Percentiles rank a stretch among this genome's conserved stretches.
Evolutionary conservation across 1,140 invertebrate genomes (phyloP).

Genomic region (Drusus annulatus): DNA sequence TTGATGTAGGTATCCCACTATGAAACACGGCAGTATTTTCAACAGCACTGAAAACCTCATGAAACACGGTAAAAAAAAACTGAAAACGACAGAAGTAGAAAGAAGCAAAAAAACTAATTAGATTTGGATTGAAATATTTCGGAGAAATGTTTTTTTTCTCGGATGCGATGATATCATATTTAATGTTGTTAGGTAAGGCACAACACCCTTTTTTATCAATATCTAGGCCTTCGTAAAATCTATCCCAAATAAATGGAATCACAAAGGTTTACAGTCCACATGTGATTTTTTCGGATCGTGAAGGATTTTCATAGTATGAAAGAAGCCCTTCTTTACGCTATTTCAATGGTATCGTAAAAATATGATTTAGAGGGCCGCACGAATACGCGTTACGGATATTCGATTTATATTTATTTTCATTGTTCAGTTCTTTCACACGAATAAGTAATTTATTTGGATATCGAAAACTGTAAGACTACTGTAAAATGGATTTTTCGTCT

Average conservation of each 20-base stretch:
- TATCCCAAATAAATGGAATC: constrained; percentile 22
- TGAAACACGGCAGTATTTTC: neutral
- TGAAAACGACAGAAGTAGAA: neutral
- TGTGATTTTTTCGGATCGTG: neutral
- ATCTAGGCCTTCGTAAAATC: constrained; percentile 1
- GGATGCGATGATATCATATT: neutral
- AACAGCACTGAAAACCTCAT: neutral
- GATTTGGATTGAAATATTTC: neutral
- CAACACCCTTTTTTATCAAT: constrained; percentile 29
- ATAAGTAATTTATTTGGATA: too few species aligned
- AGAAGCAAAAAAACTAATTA: neutral
- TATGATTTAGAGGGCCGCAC: constrained; percentile 14
- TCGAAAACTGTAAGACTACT: too few species aligned
- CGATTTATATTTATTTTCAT: constrained; percentile 11
- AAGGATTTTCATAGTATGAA: constrained; percentile 21
- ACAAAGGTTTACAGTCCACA: neutral
- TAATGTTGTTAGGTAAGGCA: neutral
- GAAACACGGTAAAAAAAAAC: neutral
- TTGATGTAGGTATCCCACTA: too few species aligned
- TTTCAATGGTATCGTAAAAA: constrained; percentile 33
- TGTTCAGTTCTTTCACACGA: neutral
- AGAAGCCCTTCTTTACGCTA: constrained; percentile 7
- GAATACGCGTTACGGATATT: constrained; percentile 15
- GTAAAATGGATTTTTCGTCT: too few species aligned
- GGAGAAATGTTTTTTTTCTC: neutral